Base-by-base conservation (phyloP, 2,113 vertebrate genomes). In the Aptenodytes patagonicus region DNA sequence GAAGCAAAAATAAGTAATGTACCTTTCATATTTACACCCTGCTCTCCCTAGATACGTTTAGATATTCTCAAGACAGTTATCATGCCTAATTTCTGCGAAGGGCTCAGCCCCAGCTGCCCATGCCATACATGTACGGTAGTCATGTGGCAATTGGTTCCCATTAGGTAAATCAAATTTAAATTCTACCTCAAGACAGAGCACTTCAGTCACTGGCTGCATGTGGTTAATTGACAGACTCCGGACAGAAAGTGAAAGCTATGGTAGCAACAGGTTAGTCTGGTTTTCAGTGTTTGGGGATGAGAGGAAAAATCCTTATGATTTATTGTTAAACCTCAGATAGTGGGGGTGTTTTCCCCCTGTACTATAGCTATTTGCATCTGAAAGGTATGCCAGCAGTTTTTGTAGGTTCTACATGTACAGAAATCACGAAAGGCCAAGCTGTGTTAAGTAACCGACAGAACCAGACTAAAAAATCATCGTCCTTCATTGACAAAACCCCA, bases 111-210 rank as follows among this genome's bases (percentile, higher is more conserved):
- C 85, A 90, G 66, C 58, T 88, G 36, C 80, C 71, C 58, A 28
- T 38, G 40, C 40, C 66, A 65, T 65, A 40, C 19, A 54, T 2
- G 1, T 29, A 44, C 0, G 3, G n/a, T 57, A 81, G 64, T 78
- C 60, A 69, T 31, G 62, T 32, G 66, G 49, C 84, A 79, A 42
- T 76, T 6, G 3, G 52, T 24, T 92, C 57, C 44, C 62, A 76
- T 90, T 83, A 85, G 42, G 29, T 89, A 94, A 96, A 93, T 82
- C 21, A 46, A 81, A 87, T 91, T 82, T 76, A 94, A 93, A 72
- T 76, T 84, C 54, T 61, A 8, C 61, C 75, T 47, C 49, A 89
- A 40, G 52, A 72, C 52, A 84, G 32, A 87, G 42, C 32, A 66
- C 51, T 85, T 84, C 42, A 83, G 83, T 68, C 57, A 46, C 57